Percentiles rank a stretch among this genome's conserved stretches.
Evolutionary conservation across 2,113 vertebrate species (phyloP).

Genomic region (Leuciscus idus): DNA sequence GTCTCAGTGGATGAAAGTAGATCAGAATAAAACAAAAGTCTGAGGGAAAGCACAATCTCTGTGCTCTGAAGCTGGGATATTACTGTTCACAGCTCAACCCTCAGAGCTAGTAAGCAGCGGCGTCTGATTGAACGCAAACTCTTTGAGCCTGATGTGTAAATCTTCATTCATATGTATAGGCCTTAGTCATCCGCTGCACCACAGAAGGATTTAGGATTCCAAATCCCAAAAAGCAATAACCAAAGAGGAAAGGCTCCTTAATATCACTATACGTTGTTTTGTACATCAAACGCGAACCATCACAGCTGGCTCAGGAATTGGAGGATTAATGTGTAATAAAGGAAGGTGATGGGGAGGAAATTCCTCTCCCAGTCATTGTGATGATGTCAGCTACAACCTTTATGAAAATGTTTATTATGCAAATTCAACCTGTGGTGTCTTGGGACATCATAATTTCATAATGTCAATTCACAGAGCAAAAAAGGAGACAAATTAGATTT

Average conservation of each 20-base stretch:
- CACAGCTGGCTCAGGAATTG: constrained; percentile 21
- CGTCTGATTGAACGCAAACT: constrained; percentile 72
- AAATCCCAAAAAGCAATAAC: constrained; percentile 71
- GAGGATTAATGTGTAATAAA: constrained; percentile 39
- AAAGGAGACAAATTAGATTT: constrained; percentile 12
- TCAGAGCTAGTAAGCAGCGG: constrained; percentile 67
- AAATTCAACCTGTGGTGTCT: constrained; percentile 2
- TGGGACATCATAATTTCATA: constrained; percentile 6
- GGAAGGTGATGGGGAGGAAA: constrained; percentile 12
- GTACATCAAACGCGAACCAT: constrained; percentile 53
- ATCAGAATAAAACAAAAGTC: constrained; percentile 31
- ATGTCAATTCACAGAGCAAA: constrained; percentile 14
- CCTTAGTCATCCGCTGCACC: constrained; percentile 67
- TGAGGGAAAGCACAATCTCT: background rate
- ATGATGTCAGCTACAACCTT: constrained; percentile 28
- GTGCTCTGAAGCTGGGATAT: constrained; percentile 37
- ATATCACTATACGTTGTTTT: constrained; percentile 61
- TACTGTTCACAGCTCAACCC: constrained; percentile 73
- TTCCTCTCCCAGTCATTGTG: background rate
- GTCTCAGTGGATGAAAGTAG: constrained; percentile 4
- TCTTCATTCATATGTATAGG: constrained; percentile 78
- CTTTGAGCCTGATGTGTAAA: constrained; percentile 71
- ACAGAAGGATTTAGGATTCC: constrained; percentile 70
- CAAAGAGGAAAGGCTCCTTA: constrained; percentile 67
- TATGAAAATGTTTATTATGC: constrained; percentile 30